Percentiles rank a stretch among this genome's conserved stretches.
Conservation (phyloP, 2,888 invertebrate species). For the Aricia artaxerxes region DNA sequence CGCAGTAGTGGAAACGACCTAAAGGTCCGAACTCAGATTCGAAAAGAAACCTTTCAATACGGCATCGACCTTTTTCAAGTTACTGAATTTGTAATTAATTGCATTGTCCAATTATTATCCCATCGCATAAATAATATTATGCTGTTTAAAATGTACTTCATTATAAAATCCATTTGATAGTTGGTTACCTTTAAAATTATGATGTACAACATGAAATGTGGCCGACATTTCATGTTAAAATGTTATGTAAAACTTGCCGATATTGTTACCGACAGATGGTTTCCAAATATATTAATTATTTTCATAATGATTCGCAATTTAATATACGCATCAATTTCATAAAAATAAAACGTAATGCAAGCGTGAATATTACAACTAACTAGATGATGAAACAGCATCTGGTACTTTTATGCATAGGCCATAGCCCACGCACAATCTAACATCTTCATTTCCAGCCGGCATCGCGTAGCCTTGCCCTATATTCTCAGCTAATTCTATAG, state of each 20-base stretch:
- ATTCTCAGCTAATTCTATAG: constrained; percentile 1
- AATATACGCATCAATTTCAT: background rate
- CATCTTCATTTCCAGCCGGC: constrained; percentile 25
- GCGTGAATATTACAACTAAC: background rate
- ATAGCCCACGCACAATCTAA: constrained; percentile 22
- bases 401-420: background rate
- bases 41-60: constrained; percentile 18
- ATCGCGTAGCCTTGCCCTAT: constrained; percentile 18
- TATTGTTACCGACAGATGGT: background rate
- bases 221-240: background rate
- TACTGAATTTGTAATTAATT: background rate
- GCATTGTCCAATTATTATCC: background rate
- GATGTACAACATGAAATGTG: background rate
- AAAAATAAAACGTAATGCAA: background rate
- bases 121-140: too few species aligned
- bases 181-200: background rate
- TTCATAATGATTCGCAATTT: background rate
- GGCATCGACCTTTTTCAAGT: background rate
- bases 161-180: background rate
- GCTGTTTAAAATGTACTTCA: background rate
- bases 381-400: background rate
- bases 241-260: background rate
- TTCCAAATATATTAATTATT: background rate
- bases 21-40: background rate
- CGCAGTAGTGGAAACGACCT: too few species aligned